Base-by-base conservation (phyloP, 2,113 vertebrate species). In the Fregetta grallaria region DNA sequence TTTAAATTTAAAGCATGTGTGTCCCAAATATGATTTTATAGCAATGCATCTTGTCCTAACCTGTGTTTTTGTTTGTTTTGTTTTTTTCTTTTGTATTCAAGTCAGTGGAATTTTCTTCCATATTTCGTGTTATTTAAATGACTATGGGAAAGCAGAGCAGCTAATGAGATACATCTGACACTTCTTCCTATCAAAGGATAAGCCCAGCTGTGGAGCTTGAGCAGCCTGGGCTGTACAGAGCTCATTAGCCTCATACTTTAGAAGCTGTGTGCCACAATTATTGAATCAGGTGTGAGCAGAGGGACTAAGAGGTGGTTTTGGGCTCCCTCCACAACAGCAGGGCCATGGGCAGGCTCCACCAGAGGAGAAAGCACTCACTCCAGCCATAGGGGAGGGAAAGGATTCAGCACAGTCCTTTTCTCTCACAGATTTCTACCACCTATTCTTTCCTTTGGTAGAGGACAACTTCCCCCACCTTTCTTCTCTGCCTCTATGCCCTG, bases 1-100 rank as follows among this genome's bases (percentile, higher is more conserved):
- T 92, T 94, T 59, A 74, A 66, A 91, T 92, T 78, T 73, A 79
- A 94, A 96, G 36, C 92, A 95, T 82, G 10, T 94, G 86, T 92
- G 80, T 61, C 79, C 80, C 76, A 89, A 84, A 82, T 89, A 70
- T 6, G 27, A 87, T 65, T 92, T 94, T 42, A 44, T 56, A 53
- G 40, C 58, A 87, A 32, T 2, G 8, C 16, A 47, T 89, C 42
- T 86, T 75, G 38, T 67, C 34, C 44, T 56, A 58, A 81, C 34
- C 61, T 78, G 10, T 4, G 11, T 5, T 72, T 65, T 72, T 45
- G 21, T 67, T 77, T 50, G 3, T 7, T 34, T 38, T 38, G 38
- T 38, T 17, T 17, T 16, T 44, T 36, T 25, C 11, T 81, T 63
- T 50, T 76, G 14, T 25, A 34, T 58, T 80, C 27, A 53, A 52